These are phyloP conservation scores for Thereuonema tuberculata DNA, from an alignment of 1,140 invertebrate species.

Conservation along the genomic window DNA sequence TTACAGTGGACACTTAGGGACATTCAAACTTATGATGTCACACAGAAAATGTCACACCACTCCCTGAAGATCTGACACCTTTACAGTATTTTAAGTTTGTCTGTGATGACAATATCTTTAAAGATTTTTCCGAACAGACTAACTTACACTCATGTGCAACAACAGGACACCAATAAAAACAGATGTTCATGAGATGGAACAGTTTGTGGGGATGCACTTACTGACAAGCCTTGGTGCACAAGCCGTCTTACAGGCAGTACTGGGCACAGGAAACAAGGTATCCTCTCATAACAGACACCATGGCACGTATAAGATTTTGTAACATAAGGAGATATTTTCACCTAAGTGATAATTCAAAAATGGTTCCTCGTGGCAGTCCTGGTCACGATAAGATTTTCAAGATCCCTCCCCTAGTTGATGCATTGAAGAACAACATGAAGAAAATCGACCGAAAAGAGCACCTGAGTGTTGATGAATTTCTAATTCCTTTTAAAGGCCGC, in stretches of 20 bases:
- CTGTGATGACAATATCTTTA: background rate
- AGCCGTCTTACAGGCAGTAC: slow-evolving; percentile 18
- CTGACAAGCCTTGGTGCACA: slow-evolving; percentile 15
- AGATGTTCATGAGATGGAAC: slow-evolving; percentile 15
- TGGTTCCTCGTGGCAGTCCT: slow-evolving; percentile 9
- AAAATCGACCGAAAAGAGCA: slow-evolving; percentile 25
- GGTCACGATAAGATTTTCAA: slow-evolving; percentile 29
- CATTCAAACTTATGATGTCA: too few species aligned
- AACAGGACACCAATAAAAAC: slow-evolving; percentile 15
- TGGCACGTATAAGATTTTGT: slow-evolving; percentile 19
- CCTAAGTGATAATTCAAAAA: slow-evolving; percentile 19
- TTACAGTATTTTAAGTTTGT: background rate
- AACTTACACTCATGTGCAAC: slow-evolving; percentile 14
- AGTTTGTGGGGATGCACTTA: slow-evolving; percentile 21
- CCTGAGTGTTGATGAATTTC: slow-evolving; percentile 23
- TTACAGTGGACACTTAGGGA: too few species aligned
- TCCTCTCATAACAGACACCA: slow-evolving; percentile 16
- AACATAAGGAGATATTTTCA: slow-evolving; percentile 16
- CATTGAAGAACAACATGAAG: slow-evolving; percentile 23
- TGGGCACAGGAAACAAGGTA: slow-evolving; percentile 19
- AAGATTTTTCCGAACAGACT: background rate
- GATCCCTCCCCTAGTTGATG: slow-evolving; percentile 25
- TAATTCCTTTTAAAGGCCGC: slow-evolving; percentile 25
- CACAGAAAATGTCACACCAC: too few species aligned
- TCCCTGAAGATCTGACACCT: background rate